These are phyloP conservation scores for Rhinophrynus dorsalis DNA, from an alignment of 2,797 vertebrate species.

Conservation along the genomic window DNA sequence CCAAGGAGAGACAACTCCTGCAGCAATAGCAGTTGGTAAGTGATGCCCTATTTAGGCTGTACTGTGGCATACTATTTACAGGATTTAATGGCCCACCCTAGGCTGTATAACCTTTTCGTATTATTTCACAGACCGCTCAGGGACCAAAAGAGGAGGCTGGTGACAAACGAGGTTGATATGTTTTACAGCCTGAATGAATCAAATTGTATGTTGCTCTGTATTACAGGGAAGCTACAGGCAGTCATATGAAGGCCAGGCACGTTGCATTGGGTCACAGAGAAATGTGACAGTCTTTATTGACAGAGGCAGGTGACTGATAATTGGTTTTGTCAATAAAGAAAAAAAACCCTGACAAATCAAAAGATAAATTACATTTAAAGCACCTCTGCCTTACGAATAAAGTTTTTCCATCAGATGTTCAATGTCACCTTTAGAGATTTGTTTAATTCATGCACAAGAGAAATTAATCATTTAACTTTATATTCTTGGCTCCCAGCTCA, in stretches of 20 bases:
- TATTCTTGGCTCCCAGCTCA: too few species aligned
- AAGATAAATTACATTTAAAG: conserved; percentile 31
- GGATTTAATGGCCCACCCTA: conserved; percentile 43
- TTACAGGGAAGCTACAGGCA: conserved; percentile 9
- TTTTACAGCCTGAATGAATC: conserved; percentile 43
- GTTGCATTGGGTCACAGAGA: conserved; percentile 3
- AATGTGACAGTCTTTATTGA: conserved; percentile 18
- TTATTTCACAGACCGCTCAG: conserved; percentile 27
- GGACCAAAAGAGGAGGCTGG: conserved; percentile 33
- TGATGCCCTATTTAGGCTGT: conserved; percentile 22
- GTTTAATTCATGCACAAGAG: too few species aligned
- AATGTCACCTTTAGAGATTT: conserved; percentile 36
- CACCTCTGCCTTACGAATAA: not conserved
- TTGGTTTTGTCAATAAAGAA: conserved; percentile 37
- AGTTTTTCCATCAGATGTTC: not conserved
- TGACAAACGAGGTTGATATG: conserved; percentile 41
- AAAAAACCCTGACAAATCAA: not conserved
- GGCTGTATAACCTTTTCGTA: conserved; percentile 44
- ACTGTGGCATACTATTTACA: conserved; percentile 36
- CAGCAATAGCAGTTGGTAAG: conserved; percentile 16
- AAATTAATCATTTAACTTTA: too few species aligned
- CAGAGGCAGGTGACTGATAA: conserved; percentile 31
- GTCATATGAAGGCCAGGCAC: conserved; percentile 9
- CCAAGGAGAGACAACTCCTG: conserved; percentile 35
- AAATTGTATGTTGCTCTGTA: conserved; percentile 19